Percentiles rank a stretch among this genome's conserved stretches.
These are phyloP conservation scores for Callyntrura sp. DNA, from an alignment of 2,888 invertebrate species.

Conservation along the genomic window DNA sequence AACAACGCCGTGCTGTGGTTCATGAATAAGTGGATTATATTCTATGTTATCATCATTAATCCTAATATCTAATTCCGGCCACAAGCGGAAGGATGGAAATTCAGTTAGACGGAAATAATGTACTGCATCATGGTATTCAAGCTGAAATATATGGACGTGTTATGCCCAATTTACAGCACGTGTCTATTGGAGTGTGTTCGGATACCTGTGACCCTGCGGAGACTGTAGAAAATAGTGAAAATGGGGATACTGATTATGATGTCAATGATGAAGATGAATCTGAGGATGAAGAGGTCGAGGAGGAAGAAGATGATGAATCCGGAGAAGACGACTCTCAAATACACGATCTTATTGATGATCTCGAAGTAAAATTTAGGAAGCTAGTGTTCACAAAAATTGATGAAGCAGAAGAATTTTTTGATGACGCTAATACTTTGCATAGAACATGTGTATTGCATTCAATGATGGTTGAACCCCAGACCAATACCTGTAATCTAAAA, in stretches of 20 bases:
- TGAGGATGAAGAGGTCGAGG: conserved; percentile 58
- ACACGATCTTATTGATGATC: conserved; percentile 75
- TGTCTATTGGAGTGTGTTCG: not conserved
- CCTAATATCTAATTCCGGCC: too few species aligned
- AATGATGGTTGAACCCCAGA: not conserved
- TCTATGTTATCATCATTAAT: not conserved
- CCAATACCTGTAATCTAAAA: not conserved
- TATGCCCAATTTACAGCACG: conserved; percentile 26
- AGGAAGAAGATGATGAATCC: conserved; percentile 57
- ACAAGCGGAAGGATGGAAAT: conserved; percentile 15
- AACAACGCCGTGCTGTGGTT: too few species aligned
- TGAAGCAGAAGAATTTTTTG: conserved; percentile 75
- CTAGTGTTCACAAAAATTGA: conserved; percentile 73
- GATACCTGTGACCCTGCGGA: conserved; percentile 10
- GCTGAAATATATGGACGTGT: not conserved
- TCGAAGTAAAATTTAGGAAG: conserved; percentile 71
- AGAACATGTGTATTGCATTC: not conserved
- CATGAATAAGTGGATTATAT: too few species aligned
- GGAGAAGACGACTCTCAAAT: conserved; percentile 75
- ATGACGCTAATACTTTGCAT: conserved; percentile 53
- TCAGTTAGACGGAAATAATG: conserved; percentile 2
- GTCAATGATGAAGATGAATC: conserved; percentile 16
- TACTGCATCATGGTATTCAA: not conserved
- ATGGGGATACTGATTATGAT: conserved; percentile 61
- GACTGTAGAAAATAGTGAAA: conserved; percentile 22